These are phyloP conservation scores for Coelopa frigida DNA, from an alignment of 1,140 invertebrate species.

Conservation along the genomic window DNA sequence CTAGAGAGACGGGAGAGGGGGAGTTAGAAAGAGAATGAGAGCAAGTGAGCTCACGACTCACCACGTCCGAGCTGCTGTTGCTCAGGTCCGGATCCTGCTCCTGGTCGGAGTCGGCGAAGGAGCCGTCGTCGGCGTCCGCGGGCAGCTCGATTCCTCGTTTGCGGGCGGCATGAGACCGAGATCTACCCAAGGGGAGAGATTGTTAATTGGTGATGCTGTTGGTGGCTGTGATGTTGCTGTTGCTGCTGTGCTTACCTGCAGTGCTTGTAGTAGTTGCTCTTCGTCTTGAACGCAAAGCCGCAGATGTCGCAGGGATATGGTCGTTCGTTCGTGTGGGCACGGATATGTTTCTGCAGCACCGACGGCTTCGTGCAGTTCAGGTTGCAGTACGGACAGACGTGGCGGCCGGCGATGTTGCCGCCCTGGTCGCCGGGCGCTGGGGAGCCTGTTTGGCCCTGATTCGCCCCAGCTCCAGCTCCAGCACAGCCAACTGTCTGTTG, in stretches of 20 bases:
- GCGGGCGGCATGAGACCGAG: conserved; percentile 70
- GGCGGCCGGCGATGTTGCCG: conserved; percentile 54
- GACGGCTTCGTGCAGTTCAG: conserved; percentile 87
- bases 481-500: neutral
- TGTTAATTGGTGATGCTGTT: too few species aligned
- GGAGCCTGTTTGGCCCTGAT: conserved; percentile 41
- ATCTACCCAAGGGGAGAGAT: conserved; percentile 49
- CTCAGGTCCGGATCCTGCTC: conserved; percentile 36
- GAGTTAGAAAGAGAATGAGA: conserved; percentile 10
- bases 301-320: conserved; percentile 84
- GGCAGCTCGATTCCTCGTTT: conserved; percentile 53
- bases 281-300: conserved; percentile 89
- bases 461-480: neutral
- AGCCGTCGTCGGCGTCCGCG: conserved; percentile 49
- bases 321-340: conserved; percentile 86
- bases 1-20: conserved; percentile 16
- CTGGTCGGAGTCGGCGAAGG: conserved; percentile 49
- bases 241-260: conserved; percentile 47
- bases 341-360: conserved; percentile 86
- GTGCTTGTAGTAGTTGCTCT: conserved; percentile 90
- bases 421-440: conserved; percentile 20
- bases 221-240: neutral
- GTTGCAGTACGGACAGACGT: conserved; percentile 82
- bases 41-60: conserved; percentile 15
- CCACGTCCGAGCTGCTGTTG: conserved; percentile 41